Percentiles rank a stretch among this genome's conserved stretches.
Evolutionary conservation across 2,888 invertebrate genomes (phyloP).

Genomic region (Drosophila greeni): DNA sequence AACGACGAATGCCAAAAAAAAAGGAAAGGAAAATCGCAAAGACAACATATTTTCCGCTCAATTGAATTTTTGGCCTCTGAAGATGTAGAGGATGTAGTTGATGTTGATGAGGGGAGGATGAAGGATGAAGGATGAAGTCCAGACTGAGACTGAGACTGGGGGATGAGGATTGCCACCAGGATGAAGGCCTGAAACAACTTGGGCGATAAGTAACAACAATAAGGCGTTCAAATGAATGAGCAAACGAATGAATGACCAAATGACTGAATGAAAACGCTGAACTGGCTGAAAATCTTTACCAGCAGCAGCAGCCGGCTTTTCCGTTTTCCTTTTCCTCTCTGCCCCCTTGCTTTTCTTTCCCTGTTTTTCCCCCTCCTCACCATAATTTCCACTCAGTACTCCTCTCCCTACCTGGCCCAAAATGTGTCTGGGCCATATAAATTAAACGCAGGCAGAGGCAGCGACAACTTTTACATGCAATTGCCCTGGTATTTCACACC

Average conservation of each 20-base stretch:
- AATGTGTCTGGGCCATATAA: constrained; percentile 57
- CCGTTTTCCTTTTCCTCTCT: not conserved
- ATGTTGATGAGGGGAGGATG: constrained; percentile 24
- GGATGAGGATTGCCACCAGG: not conserved
- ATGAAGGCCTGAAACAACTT: constrained; percentile 61
- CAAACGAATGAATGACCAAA: constrained; percentile 30
- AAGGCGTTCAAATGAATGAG: constrained; percentile 61
- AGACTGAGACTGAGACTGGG: not conserved
- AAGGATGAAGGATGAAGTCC: constrained; percentile 7
- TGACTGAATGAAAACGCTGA: constrained; percentile 63
- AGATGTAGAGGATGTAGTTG: constrained; percentile 27
- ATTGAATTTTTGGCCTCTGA: constrained; percentile 74
- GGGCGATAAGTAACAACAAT: constrained; percentile 72
- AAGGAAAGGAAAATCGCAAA: constrained; percentile 66
- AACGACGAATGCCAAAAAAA: constrained; percentile 38
- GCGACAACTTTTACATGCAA: constrained; percentile 69
- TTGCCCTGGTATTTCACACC: constrained; percentile 65
- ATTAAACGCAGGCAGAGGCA: constrained; percentile 67
- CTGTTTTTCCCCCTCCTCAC: not conserved
- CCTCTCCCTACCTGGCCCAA: constrained; percentile 51
- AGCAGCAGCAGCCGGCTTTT: constrained; percentile 19
- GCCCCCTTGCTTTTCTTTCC: not conserved
- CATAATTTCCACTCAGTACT: constrained; percentile 18
- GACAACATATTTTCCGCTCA: constrained; percentile 76
- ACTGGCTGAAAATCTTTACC: constrained; percentile 43